These are phyloP conservation scores for Hemicentrotus pulcherrimus DNA, from an alignment of 35 echinoderm and acorn worm species.

Conservation along the genomic window DNA sequence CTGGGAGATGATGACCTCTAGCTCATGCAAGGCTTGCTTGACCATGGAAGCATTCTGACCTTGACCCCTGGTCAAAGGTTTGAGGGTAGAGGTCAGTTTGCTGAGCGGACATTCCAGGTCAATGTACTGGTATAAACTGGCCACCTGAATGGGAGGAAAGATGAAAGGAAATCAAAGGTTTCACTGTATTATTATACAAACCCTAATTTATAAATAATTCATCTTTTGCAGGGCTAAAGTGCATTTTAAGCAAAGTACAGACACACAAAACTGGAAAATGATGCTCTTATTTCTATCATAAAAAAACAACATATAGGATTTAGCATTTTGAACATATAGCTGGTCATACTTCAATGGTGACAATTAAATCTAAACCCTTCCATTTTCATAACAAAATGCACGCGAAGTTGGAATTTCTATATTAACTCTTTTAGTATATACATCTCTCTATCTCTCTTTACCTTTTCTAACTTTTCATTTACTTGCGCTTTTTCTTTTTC, in stretches of 20 bases:
- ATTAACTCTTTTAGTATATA: too few species aligned
- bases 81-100: slow-evolving; percentile 64
- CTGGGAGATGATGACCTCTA: slow-evolving; percentile 86
- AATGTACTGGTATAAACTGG: slow-evolving; percentile 76
- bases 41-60: slow-evolving; percentile 80
- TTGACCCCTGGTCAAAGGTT: slow-evolving; percentile 75
- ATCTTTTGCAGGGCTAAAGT: not conserved
- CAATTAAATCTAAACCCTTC: too few species aligned
- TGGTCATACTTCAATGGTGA: too few species aligned
- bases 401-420: too few species aligned
- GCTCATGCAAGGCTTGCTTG: slow-evolving; percentile 91
- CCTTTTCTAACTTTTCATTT: too few species aligned
- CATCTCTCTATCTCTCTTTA: too few species aligned
- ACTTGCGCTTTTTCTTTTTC: too few species aligned
- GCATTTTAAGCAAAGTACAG: not conserved
- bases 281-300: not conserved
- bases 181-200: not conserved
- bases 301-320: not conserved
- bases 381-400: too few species aligned
- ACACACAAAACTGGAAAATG: not conserved
- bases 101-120: slow-evolving; percentile 80
- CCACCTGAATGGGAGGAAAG: slow-evolving; percentile 48
- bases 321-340: too few species aligned
- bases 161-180: not conserved
- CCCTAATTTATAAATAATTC: not conserved